These are phyloP conservation scores for Megaceryle alcyon DNA, from an alignment of 2,797 vertebrate genomes.

Conservation along the genomic window DNA sequence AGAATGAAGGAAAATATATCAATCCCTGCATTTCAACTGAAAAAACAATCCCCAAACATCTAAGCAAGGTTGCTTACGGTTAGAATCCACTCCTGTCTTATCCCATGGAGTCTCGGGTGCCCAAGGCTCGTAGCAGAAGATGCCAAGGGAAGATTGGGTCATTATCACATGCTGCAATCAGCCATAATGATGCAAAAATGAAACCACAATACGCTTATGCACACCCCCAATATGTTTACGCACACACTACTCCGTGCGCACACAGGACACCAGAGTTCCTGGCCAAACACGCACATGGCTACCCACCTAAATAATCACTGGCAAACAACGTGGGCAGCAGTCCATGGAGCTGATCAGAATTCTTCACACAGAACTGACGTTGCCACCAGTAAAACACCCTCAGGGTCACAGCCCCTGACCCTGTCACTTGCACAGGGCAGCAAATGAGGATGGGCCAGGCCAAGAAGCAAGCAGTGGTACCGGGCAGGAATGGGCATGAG, in stretches of 20 bases:
- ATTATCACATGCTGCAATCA: too few species aligned
- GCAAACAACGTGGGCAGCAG: background rate
- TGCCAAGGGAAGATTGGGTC: accelerated
- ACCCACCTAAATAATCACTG: background rate
- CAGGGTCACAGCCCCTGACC: background rate
- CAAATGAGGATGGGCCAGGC: accelerated
- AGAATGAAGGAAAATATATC: background rate
- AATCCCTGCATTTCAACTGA: background rate
- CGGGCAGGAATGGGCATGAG: accelerated
- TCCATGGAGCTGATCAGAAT: background rate
- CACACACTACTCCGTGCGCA: too few species aligned
- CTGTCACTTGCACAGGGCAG: background rate
- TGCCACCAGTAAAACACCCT: background rate
- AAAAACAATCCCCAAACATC: background rate
- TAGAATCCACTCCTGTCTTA: background rate
- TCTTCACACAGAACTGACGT: background rate
- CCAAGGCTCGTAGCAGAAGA: background rate
- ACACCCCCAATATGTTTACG: too few species aligned
- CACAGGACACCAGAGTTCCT: accelerated
- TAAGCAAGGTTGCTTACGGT: too few species aligned
- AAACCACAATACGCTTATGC: background rate
- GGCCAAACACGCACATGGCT: accelerated
- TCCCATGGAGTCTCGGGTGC: accelerated
- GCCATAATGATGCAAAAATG: background rate
- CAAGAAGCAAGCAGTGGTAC: accelerated